Evolutionary conservation across 2,113 vertebrate species (phyloP), one percentile per base, ranked within the genome.

Genomic region (Phaethon lepturus): DNA sequence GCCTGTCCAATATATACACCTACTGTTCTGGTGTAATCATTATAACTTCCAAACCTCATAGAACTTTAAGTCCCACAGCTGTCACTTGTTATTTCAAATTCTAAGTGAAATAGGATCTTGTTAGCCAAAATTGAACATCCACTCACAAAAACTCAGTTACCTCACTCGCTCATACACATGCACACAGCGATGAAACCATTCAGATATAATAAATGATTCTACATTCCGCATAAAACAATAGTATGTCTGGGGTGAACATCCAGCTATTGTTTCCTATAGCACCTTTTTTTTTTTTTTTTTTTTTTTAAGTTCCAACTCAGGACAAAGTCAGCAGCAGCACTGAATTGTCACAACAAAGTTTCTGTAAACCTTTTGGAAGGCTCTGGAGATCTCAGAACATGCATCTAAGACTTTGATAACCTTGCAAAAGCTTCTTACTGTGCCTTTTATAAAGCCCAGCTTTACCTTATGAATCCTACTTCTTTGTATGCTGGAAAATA

Each of bases 111-210:
- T 2, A 89, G 56, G 35, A 78, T 68, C 64, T 67, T 81, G 68
- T 78, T 50, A 92, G 86, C 68, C 86, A 68, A 93, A 97, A 89
- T 8, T 52, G 35, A 97, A 86, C 63, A 72, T 49, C 60, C 72
- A 91, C 83, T 94, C 83, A 88, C 59, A 84, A 83, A 77, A 69
- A 11, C 55, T 79, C 45, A 26, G 38, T 69, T 63, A 31, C 14
- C 55, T 77, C 33, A 35, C 56, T 72, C 72, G 74, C 7, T 86
- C 31, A 58, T 11, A 59, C 6, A 40, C 31, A 84, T 6, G 17
- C n/a, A 79, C 0, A 1, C 20, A 68, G 60, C 1, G 1, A 67
- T 31, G 26, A 67, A 94, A 77, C 17, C 4, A 1, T 55, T 60
- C 35, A 58, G 29, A 31, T 25, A 40, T 66, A 77, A 59, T 10